These are phyloP conservation scores for Platysteira castanea DNA, from an alignment of 2,113 vertebrate genomes.

Conservation along the genomic window DNA sequence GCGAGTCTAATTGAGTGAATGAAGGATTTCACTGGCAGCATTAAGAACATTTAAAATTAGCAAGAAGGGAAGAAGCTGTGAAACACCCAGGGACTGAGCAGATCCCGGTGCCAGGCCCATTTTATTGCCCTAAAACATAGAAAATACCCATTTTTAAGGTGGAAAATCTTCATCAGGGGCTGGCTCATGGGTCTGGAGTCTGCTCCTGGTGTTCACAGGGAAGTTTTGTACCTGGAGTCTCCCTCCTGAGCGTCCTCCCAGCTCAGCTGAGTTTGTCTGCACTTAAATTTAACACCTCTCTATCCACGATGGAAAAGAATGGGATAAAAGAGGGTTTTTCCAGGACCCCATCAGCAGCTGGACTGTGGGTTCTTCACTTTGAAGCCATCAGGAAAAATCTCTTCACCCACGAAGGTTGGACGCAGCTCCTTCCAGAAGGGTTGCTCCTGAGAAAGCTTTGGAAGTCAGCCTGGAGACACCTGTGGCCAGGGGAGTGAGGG, in stretches of 20 bases:
- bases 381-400: not conserved
- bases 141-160: not conserved
- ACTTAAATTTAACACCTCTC: not conserved
- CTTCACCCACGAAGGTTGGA: not conserved
- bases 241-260: not conserved
- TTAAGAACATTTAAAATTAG: not conserved
- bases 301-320: not conserved
- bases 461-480: not conserved
- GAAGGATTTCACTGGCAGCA: not conserved
- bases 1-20: not conserved
- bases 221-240: not conserved
- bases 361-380: not conserved
- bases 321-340: not conserved
- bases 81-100: not conserved
- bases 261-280: not conserved
- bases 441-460: not conserved
- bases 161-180: not conserved
- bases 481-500: not conserved
- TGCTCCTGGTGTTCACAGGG: fast-evolving
- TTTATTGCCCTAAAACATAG: not conserved
- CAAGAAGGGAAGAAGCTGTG: not conserved
- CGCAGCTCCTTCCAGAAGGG: not conserved
- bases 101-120: not conserved
- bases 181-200: not conserved
- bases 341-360: not conserved